Evolutionary conservation across 2,888 invertebrate species (phyloP).

Genomic region (Dynastes hyllus): DNA sequence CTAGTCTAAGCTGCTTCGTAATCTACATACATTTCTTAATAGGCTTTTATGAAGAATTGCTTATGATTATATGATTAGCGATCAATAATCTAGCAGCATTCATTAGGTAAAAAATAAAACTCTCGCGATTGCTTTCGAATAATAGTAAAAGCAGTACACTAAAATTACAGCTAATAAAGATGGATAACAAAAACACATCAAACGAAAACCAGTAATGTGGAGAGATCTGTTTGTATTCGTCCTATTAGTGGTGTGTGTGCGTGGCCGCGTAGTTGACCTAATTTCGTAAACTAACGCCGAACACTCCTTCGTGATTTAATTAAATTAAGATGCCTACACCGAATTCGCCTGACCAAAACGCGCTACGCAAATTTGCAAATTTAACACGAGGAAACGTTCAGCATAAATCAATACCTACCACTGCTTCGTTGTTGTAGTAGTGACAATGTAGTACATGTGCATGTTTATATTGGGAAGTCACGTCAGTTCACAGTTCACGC

Average conservation of each 20-base stretch:
- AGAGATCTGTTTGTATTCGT: slow-evolving; percentile 14
- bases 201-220: neutral
- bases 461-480: slow-evolving; percentile 59
- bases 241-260: slow-evolving; percentile 21
- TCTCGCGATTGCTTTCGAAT: too few relatives aligned
- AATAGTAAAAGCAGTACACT: too few relatives aligned
- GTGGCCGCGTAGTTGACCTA: slow-evolving; percentile 40
- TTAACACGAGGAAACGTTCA: slow-evolving; percentile 39
- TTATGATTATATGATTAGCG: too few relatives aligned
- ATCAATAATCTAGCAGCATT: too few relatives aligned
- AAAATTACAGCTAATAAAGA: neutral
- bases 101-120: too few relatives aligned
- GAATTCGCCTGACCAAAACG: slow-evolving; percentile 42
- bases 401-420: slow-evolving; percentile 26
- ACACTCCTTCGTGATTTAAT: slow-evolving; percentile 45
- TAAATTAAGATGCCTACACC: slow-evolving; percentile 40
- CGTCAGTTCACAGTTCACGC: slow-evolving; percentile 61
- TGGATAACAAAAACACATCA: slow-evolving; percentile 9
- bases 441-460: slow-evolving; percentile 24
- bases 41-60: too few relatives aligned
- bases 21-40: too few relatives aligned
- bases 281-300: slow-evolving; percentile 25
- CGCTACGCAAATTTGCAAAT: slow-evolving; percentile 37
- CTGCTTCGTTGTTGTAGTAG: slow-evolving; percentile 8
- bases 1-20: too few relatives aligned